Percentiles rank a stretch among this genome's conserved stretches.
These are phyloP conservation scores for Enteromius radiatus DNA, from an alignment of 2,797 vertebrate genomes.

Conservation along the genomic window DNA sequence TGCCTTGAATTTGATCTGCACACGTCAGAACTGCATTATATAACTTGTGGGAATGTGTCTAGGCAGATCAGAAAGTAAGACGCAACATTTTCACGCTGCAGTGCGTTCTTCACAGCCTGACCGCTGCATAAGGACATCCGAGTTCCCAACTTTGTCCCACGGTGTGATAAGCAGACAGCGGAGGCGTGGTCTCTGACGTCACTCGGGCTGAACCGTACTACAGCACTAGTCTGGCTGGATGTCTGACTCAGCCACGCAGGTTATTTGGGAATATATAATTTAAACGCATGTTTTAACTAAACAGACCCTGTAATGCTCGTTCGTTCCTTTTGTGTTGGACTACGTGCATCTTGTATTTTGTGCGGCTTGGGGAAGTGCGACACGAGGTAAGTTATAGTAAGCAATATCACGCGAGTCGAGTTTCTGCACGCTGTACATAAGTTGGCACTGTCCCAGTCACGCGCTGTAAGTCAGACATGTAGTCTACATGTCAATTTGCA, in stretches of 20 bases:
- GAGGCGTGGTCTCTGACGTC: constrained; percentile 74
- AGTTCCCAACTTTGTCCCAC: constrained; percentile 36
- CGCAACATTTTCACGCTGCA: constrained; percentile 39
- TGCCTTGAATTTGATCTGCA: not conserved
- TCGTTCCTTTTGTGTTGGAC: constrained; percentile 17
- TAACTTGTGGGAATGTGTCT: constrained; percentile 47
- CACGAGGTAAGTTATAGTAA: constrained; percentile 60
- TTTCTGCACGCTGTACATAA: constrained; percentile 60
- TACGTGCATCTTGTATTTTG: constrained; percentile 30
- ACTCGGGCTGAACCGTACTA: constrained; percentile 58
- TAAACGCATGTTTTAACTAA: constrained; percentile 40
- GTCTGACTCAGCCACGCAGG: constrained; percentile 69
- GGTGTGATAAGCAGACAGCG: constrained; percentile 50
- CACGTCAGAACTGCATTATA: constrained; percentile 54
- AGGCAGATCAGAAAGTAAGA: not conserved
- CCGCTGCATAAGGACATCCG: constrained; percentile 6
- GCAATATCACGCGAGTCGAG: constrained; percentile 53
- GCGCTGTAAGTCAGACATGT: constrained; percentile 46
- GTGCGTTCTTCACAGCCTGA: not conserved
- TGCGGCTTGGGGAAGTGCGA: constrained; percentile 38
- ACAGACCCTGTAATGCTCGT: constrained; percentile 15
- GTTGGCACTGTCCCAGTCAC: constrained; percentile 67
- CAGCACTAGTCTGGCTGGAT: constrained; percentile 66
- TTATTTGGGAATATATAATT: constrained; percentile 54
- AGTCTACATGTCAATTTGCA: not conserved